phyloP scores from a whole-genome alignment of 2,113 vertebrate genomes.

The Heterochromis multidens region DNA sequence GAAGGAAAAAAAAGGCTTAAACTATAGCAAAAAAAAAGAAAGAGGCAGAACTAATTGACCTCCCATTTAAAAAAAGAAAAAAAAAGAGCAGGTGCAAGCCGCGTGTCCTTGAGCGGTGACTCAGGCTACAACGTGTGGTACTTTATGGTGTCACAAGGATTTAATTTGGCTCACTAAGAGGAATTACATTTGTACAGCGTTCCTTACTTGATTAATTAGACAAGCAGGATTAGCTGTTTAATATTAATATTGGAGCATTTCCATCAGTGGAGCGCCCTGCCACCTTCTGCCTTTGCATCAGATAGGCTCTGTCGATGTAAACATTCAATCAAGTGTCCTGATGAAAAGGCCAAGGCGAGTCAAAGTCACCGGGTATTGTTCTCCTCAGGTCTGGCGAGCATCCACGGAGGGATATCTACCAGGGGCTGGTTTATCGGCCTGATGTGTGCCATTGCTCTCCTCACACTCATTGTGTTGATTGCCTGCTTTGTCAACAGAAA shows the following conservation, averaged over 20 bases:
- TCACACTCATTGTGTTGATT: slow-evolving; percentile 88
- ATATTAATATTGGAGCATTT: slow-evolving; percentile 70
- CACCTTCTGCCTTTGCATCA: slow-evolving; percentile 40
- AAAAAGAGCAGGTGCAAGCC: background rate
- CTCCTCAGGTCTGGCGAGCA: slow-evolving; percentile 83
- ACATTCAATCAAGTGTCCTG: slow-evolving; percentile 65
- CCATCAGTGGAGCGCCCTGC: slow-evolving; percentile 20
- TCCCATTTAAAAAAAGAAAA: background rate
- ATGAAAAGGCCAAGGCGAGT: slow-evolving; percentile 63
- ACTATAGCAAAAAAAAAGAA: background rate
- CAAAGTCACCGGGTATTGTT: slow-evolving; percentile 61
- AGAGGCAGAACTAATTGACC: slow-evolving; percentile 5
- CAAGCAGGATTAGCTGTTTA: slow-evolving; percentile 74
- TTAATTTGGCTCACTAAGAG: slow-evolving; percentile 51
- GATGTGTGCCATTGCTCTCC: slow-evolving; percentile 92
- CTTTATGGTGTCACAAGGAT: slow-evolving; percentile 30
- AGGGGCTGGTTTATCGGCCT: slow-evolving; percentile 97
- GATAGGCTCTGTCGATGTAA: slow-evolving; percentile 58
- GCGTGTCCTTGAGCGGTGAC: slow-evolving; percentile 45
- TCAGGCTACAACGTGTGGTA: slow-evolving; percentile 10
- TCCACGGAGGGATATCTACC: slow-evolving; percentile 87
- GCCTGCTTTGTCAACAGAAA: slow-evolving; percentile 96
- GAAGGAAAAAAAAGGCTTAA: background rate
- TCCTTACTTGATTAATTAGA: slow-evolving; percentile 74
- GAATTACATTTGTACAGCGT: slow-evolving; percentile 71